Evolutionary conservation across 1,140 invertebrate species (phyloP), one percentile per base, ranked within the genome.

Genomic region (Drosophila paulistorum): DNA sequence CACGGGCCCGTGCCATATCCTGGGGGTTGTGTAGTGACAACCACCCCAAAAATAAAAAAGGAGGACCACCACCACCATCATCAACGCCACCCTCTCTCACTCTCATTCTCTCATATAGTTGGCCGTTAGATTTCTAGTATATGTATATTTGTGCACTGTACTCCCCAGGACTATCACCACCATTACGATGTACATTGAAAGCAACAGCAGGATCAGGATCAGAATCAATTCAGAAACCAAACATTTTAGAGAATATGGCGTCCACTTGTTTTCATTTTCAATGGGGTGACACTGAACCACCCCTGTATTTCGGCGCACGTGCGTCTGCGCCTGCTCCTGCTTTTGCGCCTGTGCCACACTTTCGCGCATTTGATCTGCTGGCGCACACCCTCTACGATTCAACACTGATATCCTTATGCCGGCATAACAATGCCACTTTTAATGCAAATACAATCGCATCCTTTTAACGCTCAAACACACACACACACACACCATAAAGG

Each of bases 381-480:
- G 77, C 66, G 51, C 67, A 72, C 83, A 87, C 83, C 83, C 83
- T 89, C 83, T 72, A 86, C 57, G 64, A 42, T 54, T 51, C 45
- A 65, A 33, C 71, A 48, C 63, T 73, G 82, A 82, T 85, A 86
- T 86, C 78, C 81, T 68, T 54, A 86, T 82, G 83, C 79, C 79
- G 76, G 76, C 76, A 75, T 77, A 89, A 87, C 84, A 89, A 87
- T 89, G 80, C 77, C 80, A 72, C 69, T 75, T 66, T 84, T 87
- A 87, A 87, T 87, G 84, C 84, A 87, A 87, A 87, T 87, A 87
- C 84, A 87, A 87, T 89, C 84, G 77, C 74, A 87, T 87, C 84
- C 84, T 89, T 84, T 89, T 63, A 17, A 59, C 37, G 26, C 63
- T 39, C 26, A 62, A 39, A n/a, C 54, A 58, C 61, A 69, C 17